Base-by-base conservation (phyloP, 30 jellyfish, hydroid and myxozoan species). In the Morbakka virulenta region DNA sequence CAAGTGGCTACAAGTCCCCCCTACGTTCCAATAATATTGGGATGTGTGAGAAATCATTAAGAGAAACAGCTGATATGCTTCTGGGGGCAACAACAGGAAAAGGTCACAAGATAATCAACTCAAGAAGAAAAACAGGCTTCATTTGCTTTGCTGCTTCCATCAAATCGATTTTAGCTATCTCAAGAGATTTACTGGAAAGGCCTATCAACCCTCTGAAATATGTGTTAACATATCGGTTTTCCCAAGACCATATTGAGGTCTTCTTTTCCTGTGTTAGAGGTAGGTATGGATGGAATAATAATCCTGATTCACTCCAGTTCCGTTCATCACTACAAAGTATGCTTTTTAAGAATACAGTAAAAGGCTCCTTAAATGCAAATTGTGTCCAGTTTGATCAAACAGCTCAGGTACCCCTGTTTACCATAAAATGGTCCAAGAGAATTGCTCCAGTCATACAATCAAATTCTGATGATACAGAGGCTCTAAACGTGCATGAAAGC, bases 231-330 rank as follows among this genome's bases (percentile, higher is more conserved):
- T 81, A 64, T 67, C 62, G 67, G 49, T 81, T 81, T 34, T 69
- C 81, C 23, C 93, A 81, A 62, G 93, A 81, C 30, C 93, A 69
- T 25, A 3, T 81, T 22, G 93, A 81, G 35, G 29, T 77, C 6
- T 36, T 61, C 28, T 81, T 62, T 71, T 32, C 80, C 11, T 52
- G 76, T 20, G 48, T 52, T 22, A 31, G 84, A 53, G 80, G 62
- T 34, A 34, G 52, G 27, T 3, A 34, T 27, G 93, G 82, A 2
- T 65, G 84, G 77, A 80, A 65, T 29, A 80, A 80, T 50, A 80
- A 80, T 50, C 91, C 91, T 14, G 51, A 67, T n/a, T 1, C 85
- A 24, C 23, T 2, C 63, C 91, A 80, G 52, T 80, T 80, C 63
- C 72, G 31, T 14, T 64, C 51, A 17, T 32, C 89, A 21, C 11